Percentiles rank a stretch among this genome's conserved stretches.
Conservation (phyloP, 2,113 vertebrate genomes). For the Malurus alboscapulatus region DNA sequence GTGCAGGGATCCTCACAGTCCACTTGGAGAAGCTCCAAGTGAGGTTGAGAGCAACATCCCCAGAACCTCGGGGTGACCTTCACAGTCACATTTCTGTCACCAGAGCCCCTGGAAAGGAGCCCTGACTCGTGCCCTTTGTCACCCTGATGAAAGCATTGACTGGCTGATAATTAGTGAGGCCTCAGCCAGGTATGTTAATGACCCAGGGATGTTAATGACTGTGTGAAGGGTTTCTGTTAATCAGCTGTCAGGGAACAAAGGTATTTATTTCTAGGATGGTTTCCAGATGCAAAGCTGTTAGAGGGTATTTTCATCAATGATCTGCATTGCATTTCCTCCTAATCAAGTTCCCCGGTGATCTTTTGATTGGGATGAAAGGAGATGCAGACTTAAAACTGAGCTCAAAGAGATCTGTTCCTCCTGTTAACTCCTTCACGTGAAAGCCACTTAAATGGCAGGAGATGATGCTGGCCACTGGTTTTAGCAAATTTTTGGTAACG, state of each 20-base stretch:
- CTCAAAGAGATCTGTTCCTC: background rate
- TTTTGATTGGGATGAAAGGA: background rate
- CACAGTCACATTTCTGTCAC: background rate
- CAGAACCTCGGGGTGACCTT: background rate
- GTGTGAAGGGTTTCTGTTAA: background rate
- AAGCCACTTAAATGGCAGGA: background rate
- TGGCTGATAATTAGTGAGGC: background rate
- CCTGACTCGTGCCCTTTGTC: background rate
- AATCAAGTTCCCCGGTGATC: background rate
- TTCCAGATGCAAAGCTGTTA: background rate
- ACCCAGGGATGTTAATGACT: constrained; percentile 4
- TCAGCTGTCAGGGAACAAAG: background rate
- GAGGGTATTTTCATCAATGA: background rate
- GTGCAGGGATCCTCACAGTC: background rate
- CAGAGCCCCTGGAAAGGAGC: background rate
- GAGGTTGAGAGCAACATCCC: background rate
- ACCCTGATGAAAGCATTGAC: background rate
- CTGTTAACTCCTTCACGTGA: background rate
- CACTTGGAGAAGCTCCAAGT: background rate
- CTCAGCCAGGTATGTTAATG: background rate
- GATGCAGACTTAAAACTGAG: background rate
- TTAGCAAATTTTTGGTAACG: background rate
- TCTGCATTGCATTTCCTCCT: background rate
- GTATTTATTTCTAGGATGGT: background rate
- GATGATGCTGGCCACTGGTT: background rate